phyloP scores from a whole-genome alignment of 2,888 invertebrate species.

The Lumbricus terrestris region DNA sequence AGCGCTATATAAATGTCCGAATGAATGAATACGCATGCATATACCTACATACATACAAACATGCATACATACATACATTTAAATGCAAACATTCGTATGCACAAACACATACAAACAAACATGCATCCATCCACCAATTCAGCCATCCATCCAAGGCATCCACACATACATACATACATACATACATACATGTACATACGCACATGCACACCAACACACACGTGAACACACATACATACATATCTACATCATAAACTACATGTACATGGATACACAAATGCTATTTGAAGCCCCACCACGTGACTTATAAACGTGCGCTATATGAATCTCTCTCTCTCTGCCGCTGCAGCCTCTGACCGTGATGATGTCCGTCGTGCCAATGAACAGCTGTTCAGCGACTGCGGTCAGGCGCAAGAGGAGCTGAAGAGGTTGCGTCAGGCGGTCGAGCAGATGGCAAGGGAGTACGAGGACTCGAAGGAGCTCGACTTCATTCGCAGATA shows the following conservation, averaged over 20 bases:
- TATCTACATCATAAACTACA: too few relatives aligned
- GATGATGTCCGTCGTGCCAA: slow-evolving; percentile 45
- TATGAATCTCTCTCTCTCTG: not conserved
- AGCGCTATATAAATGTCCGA: too few relatives aligned
- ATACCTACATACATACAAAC: not conserved
- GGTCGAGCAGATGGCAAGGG: slow-evolving; percentile 63
- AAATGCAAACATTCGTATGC: too few relatives aligned
- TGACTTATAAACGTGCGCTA: not conserved
- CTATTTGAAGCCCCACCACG: too few relatives aligned
- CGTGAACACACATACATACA: not conserved
- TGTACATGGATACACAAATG: not conserved
- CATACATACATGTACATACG: not conserved
- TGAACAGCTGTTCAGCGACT: slow-evolving; percentile 47
- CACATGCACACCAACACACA: not conserved
- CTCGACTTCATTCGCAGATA: slow-evolving; percentile 92
- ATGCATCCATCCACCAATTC: too few relatives aligned
- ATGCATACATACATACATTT: not conserved
- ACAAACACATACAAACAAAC: not conserved
- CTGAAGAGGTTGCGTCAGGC: slow-evolving; percentile 48
- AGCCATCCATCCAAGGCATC: not conserved
- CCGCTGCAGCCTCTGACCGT: slow-evolving; percentile 8
- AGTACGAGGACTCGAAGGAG: slow-evolving; percentile 86
- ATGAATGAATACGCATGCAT: too few relatives aligned
- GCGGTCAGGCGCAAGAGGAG: slow-evolving; percentile 45
- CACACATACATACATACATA: not conserved